Conservation (phyloP, 2,888 invertebrate species). For the Trissolcus japonicus region DNA sequence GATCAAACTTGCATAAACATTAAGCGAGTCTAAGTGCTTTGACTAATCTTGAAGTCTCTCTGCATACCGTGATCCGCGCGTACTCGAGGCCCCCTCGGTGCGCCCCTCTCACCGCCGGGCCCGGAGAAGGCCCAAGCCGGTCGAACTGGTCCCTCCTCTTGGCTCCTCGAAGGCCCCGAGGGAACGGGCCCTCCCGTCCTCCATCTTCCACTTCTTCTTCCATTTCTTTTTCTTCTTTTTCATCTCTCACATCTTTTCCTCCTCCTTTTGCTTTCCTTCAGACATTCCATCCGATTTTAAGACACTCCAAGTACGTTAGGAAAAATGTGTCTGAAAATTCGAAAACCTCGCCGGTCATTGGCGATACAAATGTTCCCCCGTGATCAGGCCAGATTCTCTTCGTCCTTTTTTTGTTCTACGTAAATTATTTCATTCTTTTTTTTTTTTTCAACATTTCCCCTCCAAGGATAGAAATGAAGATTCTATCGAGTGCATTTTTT, state of each 20-base stretch:
- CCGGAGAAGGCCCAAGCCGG: slow-evolving; percentile 66
- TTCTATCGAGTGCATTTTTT: too few relatives aligned
- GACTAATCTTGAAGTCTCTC: slow-evolving; percentile 71
- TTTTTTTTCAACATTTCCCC: too few relatives aligned
- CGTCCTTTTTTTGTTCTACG: too few relatives aligned
- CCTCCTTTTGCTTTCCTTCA: slow-evolving; percentile 70
- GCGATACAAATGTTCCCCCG: too few relatives aligned
- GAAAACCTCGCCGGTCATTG: background rate
- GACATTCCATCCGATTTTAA: slow-evolving; percentile 76
- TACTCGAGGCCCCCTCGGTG: slow-evolving; percentile 44
- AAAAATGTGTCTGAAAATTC: slow-evolving; percentile 70
- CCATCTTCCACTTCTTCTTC: slow-evolving; percentile 72
- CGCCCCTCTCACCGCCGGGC: slow-evolving; percentile 44
- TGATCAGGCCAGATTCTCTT: too few relatives aligned
- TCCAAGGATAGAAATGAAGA: too few relatives aligned
- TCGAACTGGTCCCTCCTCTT: slow-evolving; percentile 77
- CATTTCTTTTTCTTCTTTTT: slow-evolving; percentile 44
- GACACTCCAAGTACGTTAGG: slow-evolving; percentile 67
- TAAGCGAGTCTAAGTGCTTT: slow-evolving; percentile 64
- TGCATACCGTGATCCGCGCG: slow-evolving; percentile 67
- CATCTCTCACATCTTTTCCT: slow-evolving; percentile 45
- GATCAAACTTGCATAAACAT: slow-evolving; percentile 65
- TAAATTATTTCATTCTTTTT: too few relatives aligned
- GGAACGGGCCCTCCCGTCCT: slow-evolving; percentile 62
- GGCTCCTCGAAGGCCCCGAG: slow-evolving; percentile 79